These are phyloP conservation scores for Nymphalis urticae DNA, from an alignment of 2,888 invertebrate species.

Conservation along the genomic window DNA sequence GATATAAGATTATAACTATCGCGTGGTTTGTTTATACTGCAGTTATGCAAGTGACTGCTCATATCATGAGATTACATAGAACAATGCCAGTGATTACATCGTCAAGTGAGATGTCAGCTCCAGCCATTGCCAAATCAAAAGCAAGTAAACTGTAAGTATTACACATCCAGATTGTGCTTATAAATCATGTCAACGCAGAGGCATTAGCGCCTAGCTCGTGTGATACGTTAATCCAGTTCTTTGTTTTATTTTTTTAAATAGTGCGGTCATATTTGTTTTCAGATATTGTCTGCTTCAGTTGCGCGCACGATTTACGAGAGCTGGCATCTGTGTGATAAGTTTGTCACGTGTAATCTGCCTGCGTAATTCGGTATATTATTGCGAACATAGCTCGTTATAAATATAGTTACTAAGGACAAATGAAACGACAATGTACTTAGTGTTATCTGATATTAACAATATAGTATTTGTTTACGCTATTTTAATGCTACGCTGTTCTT, in stretches of 20 bases:
- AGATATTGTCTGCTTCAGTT: slow-evolving; percentile 75
- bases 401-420: slow-evolving; percentile 56
- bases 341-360: slow-evolving; percentile 76
- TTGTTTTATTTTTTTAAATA: slow-evolving; percentile 81
- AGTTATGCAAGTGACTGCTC: slow-evolving; percentile 76
- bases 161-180: slow-evolving; percentile 68
- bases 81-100: slow-evolving; percentile 77
- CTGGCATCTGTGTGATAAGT: slow-evolving; percentile 76
- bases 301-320: slow-evolving; percentile 75
- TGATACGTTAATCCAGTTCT: slow-evolving; percentile 79
- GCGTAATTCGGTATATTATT: slow-evolving; percentile 78
- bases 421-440: slow-evolving; percentile 70
- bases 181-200: slow-evolving; percentile 72
- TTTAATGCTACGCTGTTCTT: slow-evolving; percentile 39
- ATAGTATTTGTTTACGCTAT: slow-evolving; percentile 58
- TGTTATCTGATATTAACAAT: slow-evolving; percentile 71
- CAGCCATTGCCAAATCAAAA: slow-evolving; percentile 75
- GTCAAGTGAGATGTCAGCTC: slow-evolving; percentile 72
- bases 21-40: slow-evolving; percentile 61
- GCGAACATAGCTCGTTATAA: slow-evolving; percentile 59
- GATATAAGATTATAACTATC: slow-evolving; percentile 72
- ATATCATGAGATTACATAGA: slow-evolving; percentile 75
- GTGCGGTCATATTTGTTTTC: slow-evolving; percentile 79
- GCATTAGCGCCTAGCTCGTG: slow-evolving; percentile 65
- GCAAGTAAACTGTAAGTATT: slow-evolving; percentile 65